Evolutionary conservation across 2,888 invertebrate species (phyloP), one percentile per base, ranked within the genome.

Genomic region (Cerceris rybyensis): DNA sequence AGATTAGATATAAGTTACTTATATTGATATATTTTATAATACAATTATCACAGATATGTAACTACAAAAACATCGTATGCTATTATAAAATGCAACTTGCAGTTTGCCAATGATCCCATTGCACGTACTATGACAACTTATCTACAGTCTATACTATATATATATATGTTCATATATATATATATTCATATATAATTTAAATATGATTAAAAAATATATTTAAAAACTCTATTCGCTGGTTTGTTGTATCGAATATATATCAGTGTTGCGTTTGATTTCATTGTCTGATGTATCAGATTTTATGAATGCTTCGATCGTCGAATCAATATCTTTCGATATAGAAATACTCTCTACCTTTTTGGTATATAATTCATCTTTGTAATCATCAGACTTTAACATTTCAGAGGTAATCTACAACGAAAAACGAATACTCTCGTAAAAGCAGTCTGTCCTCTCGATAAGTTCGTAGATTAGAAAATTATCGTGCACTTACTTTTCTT

Each of bases 31-130:
- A 84, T 71, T 87, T 87, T 89, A 89, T 89, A 90, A 89, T 91
- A 91, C 88, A 88, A 87, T 90, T 92, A 92, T 92, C 92, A 92
- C 92, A 92, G 91, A 92, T 91, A 91, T 88, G 90, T 91, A 91
- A 91, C 86, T 91, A 91, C 92, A 89, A 92, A 91, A 91, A 89
- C 90, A 91, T 86, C 86, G 84, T 89, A 90, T 82, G 83, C 88
- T 87, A 88, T 86, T 88, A 85, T 85, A 90, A 91, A 91, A 92
- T 90, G 89, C 89, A 88, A 86, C 82, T 83, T 84, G 81, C 82
- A 86, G 73, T 78, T 84, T 78, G 80, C 76, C 77, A 79, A 81
- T 88, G 83, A 85, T 85, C 83, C 87, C 87, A 86, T 82, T 87
- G 86, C 86, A 86, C 86, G 70, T 86, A 79, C 85, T 86, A 86